A percentile compares a stretch with the other conserved stretches of the same genome.
These are phyloP conservation scores for Mirounga angustirostris DNA, from an alignment of 2,113 vertebrate species.

Conservation along the genomic window DNA sequence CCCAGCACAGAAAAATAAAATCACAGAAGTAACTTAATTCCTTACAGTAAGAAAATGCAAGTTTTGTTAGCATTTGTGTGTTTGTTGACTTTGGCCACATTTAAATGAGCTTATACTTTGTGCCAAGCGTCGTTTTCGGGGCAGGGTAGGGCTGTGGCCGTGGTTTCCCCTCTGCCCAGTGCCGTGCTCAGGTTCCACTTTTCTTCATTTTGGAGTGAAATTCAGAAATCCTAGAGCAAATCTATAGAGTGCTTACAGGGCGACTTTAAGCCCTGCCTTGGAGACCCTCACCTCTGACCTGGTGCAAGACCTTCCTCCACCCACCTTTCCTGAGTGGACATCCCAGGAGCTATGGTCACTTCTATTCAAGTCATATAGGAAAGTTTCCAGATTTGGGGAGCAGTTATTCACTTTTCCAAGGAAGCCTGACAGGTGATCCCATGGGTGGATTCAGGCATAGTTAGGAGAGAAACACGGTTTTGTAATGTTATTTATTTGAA, in stretches of 20 bases:
- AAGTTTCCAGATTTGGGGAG: not conserved
- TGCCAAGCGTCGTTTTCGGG: not conserved
- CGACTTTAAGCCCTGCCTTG: not conserved
- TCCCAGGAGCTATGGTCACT: not conserved
- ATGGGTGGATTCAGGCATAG: accelerated
- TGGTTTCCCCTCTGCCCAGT: not conserved
- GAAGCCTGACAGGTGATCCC: not conserved
- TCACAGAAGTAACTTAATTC: not conserved
- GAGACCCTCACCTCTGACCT: not conserved
- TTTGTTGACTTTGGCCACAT: not conserved
- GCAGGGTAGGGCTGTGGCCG: not conserved
- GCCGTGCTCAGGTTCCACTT: not conserved
- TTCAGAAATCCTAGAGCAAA: not conserved
- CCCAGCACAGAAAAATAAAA: not conserved
- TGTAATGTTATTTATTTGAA: not conserved
- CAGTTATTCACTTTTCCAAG: not conserved
- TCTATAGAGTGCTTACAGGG: not conserved
- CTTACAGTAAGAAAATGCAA: not conserved
- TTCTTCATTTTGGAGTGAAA: not conserved
- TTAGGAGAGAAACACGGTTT: not conserved
- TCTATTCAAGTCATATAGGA: not conserved
- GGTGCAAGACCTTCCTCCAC: not conserved
- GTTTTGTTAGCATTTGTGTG: not conserved
- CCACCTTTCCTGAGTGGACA: not conserved
- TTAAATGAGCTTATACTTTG: not conserved